Conservation (phyloP, 2,888 invertebrate species). For the Psylliodes chrysocephalus region DNA sequence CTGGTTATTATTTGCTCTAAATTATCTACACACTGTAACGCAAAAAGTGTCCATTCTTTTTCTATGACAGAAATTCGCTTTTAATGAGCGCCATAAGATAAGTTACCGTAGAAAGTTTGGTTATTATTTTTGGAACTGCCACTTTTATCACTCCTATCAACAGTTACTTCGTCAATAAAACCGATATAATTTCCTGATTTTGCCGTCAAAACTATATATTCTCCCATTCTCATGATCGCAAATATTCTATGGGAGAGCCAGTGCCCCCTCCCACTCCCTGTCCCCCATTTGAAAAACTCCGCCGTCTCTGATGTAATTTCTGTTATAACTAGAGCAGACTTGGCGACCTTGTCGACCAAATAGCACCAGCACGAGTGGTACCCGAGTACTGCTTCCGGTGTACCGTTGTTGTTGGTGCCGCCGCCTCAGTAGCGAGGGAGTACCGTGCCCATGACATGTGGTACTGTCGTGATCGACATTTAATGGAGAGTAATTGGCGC, state of each 20-base stretch:
- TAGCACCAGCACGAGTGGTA: conserved; percentile 20
- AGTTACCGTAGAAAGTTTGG: too few species aligned
- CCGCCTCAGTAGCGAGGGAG: conserved; percentile 27
- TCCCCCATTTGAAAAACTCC: neutral
- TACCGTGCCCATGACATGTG: conserved; percentile 30
- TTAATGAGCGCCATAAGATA: too few species aligned
- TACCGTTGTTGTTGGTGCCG: conserved; percentile 18
- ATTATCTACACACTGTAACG: too few species aligned
- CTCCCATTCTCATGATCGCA: neutral
- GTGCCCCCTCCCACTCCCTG: neutral
- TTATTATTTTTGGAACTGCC: too few species aligned
- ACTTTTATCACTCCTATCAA: too few species aligned
- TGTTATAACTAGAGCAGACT: conserved; percentile 45
- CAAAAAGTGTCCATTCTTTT: too few species aligned
- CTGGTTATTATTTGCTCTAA: too few species aligned
- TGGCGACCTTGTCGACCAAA: conserved; percentile 43
- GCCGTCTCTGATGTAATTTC: conserved; percentile 43
- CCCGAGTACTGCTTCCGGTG: conserved; percentile 43
- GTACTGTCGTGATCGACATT: conserved; percentile 32
- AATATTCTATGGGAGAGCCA: neutral
- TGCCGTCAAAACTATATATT: too few species aligned
- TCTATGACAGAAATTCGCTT: too few species aligned
- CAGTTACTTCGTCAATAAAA: too few species aligned
- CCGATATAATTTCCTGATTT: too few species aligned
- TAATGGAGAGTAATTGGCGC: conserved; percentile 25